phyloP scores from a whole-genome alignment of 2,113 vertebrate genomes.

The Pangasianodon gigas region DNA sequence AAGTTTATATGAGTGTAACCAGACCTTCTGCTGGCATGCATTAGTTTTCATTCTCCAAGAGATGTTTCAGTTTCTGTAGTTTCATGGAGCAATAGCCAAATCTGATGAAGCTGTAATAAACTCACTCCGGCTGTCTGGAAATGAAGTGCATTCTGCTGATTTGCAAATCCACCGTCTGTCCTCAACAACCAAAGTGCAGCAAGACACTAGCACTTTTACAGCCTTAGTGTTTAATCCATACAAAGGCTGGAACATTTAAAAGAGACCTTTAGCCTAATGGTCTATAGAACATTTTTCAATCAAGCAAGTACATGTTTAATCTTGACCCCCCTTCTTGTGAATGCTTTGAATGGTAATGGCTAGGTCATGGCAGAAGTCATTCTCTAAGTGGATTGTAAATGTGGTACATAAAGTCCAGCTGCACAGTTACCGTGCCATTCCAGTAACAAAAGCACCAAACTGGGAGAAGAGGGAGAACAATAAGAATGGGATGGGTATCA shows the following conservation, averaged over 20 bases:
- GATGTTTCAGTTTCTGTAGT: conserved; percentile 22
- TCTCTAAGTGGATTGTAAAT: conserved; percentile 50
- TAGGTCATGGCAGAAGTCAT: conserved; percentile 31
- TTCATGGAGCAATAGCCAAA: conserved; percentile 27
- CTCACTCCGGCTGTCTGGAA: conserved; percentile 40
- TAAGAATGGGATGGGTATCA: conserved; percentile 12
- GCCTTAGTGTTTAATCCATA: conserved; percentile 70
- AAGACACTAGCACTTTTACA: conserved; percentile 48
- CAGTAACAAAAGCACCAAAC: conserved; percentile 16
- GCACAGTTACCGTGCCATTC: not conserved
- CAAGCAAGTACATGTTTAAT: conserved; percentile 57
- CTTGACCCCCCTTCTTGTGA: conserved; percentile 26
- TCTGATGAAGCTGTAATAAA: conserved; percentile 43
- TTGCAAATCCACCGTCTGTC: conserved; percentile 54
- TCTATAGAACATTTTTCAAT: conserved; percentile 56
- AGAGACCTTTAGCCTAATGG: conserved; percentile 43
- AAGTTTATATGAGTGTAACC: conserved; percentile 44
- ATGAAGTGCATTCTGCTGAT: conserved; percentile 56
- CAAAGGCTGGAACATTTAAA: conserved; percentile 27
- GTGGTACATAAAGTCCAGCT: conserved; percentile 36
- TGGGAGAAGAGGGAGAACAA: conserved; percentile 2
- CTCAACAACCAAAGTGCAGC: conserved; percentile 29
- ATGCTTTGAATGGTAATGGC: conserved; percentile 56
- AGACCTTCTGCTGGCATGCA: conserved; percentile 42
- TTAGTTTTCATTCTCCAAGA: conserved; percentile 34